Evolutionary conservation across 2,113 vertebrate species (phyloP), one percentile per base, ranked within the genome.

Genomic region (Cygnus buccinator): DNA sequence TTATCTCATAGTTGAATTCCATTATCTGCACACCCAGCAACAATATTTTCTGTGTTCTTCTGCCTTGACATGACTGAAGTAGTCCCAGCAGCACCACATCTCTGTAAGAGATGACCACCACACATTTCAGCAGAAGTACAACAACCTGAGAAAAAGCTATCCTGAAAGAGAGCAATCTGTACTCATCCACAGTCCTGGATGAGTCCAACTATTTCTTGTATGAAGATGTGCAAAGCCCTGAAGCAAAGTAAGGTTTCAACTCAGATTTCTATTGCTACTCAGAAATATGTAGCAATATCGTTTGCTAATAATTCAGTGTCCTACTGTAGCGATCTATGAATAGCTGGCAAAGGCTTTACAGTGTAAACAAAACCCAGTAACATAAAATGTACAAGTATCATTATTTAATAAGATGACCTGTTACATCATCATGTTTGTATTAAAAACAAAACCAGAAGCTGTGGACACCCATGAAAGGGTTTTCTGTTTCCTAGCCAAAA

Each of bases 401-500:
- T 52, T 95, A 91, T 75, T 94, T 92, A 95, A 94, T 3, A 8
- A 92, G 70, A 94, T 57, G 11, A 78, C 66, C 78, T 54, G 61
- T 97, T 95, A 94, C 73, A 84, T 95, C 93, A 95, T 72, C 58
- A 61, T 94, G 73, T 94, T 95, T 95, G 70, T 65, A 89, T 87
- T 87, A 93, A 75, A 92, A 93, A 93, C 90, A 95, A 96, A 96
- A 81, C 65, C 57, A 91, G 89, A 89, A 94, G 88, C 84, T 87
- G 77, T 23, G 15, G 77, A 78, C 9, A 84, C 70, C 43, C 46
- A 68, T 82, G 70, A 95, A 94, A 87, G 91, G 57, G 41, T 84
- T 92, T 91, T 92, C 80, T 96, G 95, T 94, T 91, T 94, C 62
- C 77, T 65, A 84, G 94, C 81, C 91, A 96, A 83, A 94, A 89